A percentile compares a stretch with the other conserved stretches of the same genome.
phyloP scores from a whole-genome alignment of 1,140 invertebrate species.

The Aphaenogaster rudis region DNA sequence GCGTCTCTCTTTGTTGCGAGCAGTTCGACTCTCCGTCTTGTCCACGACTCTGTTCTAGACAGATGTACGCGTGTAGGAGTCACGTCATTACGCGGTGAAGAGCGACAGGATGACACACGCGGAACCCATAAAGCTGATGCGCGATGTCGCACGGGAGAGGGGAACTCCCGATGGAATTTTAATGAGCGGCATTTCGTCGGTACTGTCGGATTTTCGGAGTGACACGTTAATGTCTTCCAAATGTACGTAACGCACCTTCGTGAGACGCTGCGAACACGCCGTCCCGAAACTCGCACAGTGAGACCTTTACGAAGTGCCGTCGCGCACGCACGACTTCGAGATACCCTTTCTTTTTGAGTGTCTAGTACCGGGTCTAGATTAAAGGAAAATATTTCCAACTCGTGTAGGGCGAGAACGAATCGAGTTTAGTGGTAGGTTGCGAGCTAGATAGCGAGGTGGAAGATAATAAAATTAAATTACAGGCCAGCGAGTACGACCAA shows the following conservation, averaged over 20 bases:
- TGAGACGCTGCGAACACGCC: slow-evolving; percentile 26
- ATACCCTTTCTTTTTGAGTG: slow-evolving; percentile 25
- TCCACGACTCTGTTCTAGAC: slow-evolving; percentile 32
- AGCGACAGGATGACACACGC: slow-evolving; percentile 70
- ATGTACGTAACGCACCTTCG: slow-evolving; percentile 69
- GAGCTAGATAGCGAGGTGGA: not conserved
- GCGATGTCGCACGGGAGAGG: slow-evolving; percentile 14
- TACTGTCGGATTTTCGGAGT: slow-evolving; percentile 72
- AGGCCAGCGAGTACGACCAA: not conserved
- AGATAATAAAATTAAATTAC: slow-evolving; percentile 46
- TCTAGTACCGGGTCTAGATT: slow-evolving; percentile 49
- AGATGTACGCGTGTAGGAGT: slow-evolving; percentile 57
- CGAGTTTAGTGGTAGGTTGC: slow-evolving; percentile 22
- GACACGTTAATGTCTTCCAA: slow-evolving; percentile 79
- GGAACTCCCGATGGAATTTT: slow-evolving; percentile 78
- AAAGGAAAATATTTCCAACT: slow-evolving; percentile 62
- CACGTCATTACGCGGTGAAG: slow-evolving; percentile 57
- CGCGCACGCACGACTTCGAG: slow-evolving; percentile 4
- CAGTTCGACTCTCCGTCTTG: slow-evolving; percentile 43
- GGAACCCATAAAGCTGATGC: slow-evolving; percentile 76
- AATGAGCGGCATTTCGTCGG: slow-evolving; percentile 79
- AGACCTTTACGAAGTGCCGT: slow-evolving; percentile 22
- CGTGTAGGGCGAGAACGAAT: slow-evolving; percentile 23
- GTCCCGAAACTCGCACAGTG: not conserved
- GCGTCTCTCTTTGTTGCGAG: slow-evolving; percentile 18